A percentile compares a stretch with the other conserved stretches of the same genome.
Evolutionary conservation across 2,797 vertebrate genomes (phyloP).

Genomic region (Chloroceryle amazona): DNA sequence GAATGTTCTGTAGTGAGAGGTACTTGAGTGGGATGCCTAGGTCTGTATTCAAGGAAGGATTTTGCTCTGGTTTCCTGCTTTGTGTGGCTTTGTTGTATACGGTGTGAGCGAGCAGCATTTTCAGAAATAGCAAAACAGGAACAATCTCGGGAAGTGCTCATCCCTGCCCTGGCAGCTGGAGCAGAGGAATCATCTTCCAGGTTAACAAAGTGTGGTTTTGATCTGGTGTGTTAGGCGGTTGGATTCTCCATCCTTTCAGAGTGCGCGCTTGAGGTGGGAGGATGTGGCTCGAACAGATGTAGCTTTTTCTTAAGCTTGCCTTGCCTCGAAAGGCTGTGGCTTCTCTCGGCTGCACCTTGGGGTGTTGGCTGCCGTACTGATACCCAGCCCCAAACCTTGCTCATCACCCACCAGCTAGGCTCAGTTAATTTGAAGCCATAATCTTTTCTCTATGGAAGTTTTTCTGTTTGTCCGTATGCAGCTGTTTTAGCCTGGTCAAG

Average conservation of each 20-base stretch:
- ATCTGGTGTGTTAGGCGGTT: not conserved
- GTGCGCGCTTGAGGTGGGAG: not conserved
- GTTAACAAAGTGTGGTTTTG: not conserved
- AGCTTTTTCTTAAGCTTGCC: conserved; percentile 1
- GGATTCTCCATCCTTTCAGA: not conserved
- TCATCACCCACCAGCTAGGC: conserved; percentile 20
- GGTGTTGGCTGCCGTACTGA: not conserved
- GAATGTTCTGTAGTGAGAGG: not conserved
- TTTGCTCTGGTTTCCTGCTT: not conserved
- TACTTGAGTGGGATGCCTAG: not conserved
- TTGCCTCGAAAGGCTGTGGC: conserved; percentile 2
- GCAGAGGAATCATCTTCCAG: not conserved
- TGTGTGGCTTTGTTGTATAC: not conserved
- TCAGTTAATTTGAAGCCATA: conserved; percentile 61
- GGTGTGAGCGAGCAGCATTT: not conserved
- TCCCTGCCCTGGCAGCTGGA: not conserved
- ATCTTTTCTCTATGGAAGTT: not conserved
- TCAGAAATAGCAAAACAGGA: not conserved
- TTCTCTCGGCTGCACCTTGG: not conserved
- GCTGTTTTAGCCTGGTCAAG: not conserved
- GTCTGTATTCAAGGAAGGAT: not conserved
- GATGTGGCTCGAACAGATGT: not conserved
- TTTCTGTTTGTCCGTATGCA: conserved; percentile 31
- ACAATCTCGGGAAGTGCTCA: not conserved
- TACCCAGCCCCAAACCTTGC: not conserved